Evolutionary conservation across 1,140 invertebrate genomes (phyloP).

Genomic region (Drosophila nikananu): DNA sequence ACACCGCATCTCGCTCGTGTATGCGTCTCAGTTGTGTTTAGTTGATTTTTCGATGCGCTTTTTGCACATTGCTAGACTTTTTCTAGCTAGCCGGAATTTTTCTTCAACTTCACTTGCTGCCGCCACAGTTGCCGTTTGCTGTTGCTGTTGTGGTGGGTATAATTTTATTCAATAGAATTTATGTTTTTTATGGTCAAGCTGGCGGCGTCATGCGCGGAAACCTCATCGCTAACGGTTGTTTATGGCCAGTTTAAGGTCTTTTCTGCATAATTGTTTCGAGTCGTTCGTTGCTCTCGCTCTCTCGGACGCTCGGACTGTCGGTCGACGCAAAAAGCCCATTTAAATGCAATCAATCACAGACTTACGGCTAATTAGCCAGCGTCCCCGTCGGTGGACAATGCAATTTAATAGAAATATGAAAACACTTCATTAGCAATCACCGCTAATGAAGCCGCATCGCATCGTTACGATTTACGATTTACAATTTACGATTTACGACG

Average conservation of each 20-base stretch:
- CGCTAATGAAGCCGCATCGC: slow-evolving; percentile 30
- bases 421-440: slow-evolving; percentile 45
- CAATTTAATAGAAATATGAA: slow-evolving; percentile 52
- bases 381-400: slow-evolving; percentile 1
- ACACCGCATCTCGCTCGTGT: slow-evolving; percentile 13
- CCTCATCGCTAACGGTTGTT: slow-evolving; percentile 53
- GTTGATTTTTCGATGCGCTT: slow-evolving; percentile 66
- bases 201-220: slow-evolving; percentile 56
- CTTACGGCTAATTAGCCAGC: slow-evolving; percentile 29
- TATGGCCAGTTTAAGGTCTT: slow-evolving; percentile 58
- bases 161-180: slow-evolving; percentile 73
- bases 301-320: neutral
- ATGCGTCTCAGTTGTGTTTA: slow-evolving; percentile 21
- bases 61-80: slow-evolving; percentile 69
- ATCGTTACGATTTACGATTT: neutral
- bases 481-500: slow-evolving; percentile 26
- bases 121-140: neutral
- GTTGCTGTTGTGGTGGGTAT: slow-evolving; percentile 18
- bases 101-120: slow-evolving; percentile 1
- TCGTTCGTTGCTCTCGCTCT: slow-evolving; percentile 28
- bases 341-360: slow-evolving; percentile 56
- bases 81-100: slow-evolving; percentile 47
- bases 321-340: slow-evolving; percentile 18
- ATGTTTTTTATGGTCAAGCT: slow-evolving; percentile 65
- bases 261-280: slow-evolving; percentile 46